Evolutionary conservation across 1,140 invertebrate genomes (phyloP).

Genomic region (Penaeus chinensis): DNA sequence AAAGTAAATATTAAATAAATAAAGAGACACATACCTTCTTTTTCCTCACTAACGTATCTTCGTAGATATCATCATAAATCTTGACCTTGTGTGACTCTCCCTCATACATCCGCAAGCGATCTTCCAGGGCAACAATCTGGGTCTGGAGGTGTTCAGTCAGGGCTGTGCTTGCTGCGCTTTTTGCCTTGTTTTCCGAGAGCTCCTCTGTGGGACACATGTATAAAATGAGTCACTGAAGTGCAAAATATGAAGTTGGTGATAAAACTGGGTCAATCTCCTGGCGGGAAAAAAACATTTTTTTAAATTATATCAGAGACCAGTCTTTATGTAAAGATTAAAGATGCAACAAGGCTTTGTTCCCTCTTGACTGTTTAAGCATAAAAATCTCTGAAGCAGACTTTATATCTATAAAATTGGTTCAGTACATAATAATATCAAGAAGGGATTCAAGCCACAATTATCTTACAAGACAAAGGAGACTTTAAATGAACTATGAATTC

Average conservation of each 20-base stretch:
- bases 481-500: too few species aligned
- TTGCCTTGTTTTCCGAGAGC: constrained; percentile 38
- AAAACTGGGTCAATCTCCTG: too few species aligned
- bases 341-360: too few species aligned
- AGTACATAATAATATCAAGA: too few species aligned
- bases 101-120: constrained; percentile 43
- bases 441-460: too few species aligned
- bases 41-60: constrained; percentile 53
- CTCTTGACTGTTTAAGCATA: too few species aligned
- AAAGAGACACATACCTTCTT: constrained; percentile 40
- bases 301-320: too few species aligned
- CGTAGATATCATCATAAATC: constrained; percentile 54
- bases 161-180: constrained; percentile 36
- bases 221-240: background rate
- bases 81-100: constrained; percentile 17
- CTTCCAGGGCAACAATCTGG: constrained; percentile 47
- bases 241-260: background rate
- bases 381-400: too few species aligned
- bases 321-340: too few species aligned
- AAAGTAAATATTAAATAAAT: background rate
- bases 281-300: too few species aligned
- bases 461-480: too few species aligned
- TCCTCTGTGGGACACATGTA: constrained; percentile 33
- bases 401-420: too few species aligned
- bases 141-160: constrained; percentile 46